Percentiles rank a stretch among this genome's conserved stretches.
Conservation (phyloP, 1,140 invertebrate genomes). For the Potamilus streckersoni region DNA sequence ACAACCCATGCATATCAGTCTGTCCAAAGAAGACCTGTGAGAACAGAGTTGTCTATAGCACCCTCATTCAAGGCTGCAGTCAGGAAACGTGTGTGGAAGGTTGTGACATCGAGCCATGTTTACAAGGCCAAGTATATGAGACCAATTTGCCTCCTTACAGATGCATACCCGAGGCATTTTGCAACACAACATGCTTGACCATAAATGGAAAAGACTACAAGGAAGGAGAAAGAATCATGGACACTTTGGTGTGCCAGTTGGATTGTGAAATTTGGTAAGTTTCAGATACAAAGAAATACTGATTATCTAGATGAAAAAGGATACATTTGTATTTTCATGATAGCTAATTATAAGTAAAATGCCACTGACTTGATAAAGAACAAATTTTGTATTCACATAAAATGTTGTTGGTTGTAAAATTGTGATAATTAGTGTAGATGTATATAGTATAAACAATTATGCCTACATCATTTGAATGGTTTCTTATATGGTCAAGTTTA, state of each 20-base stretch:
- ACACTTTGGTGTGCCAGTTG: constrained; percentile 70
- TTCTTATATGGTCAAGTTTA: too few species aligned
- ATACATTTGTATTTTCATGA: background rate
- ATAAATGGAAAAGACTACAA: constrained; percentile 76
- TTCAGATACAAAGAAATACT: background rate
- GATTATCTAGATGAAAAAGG: too few species aligned
- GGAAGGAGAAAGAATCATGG: constrained; percentile 82
- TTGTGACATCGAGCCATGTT: constrained; percentile 80
- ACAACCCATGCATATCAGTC: constrained; percentile 83
- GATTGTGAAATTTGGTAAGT: constrained; percentile 80
- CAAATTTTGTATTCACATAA: too few species aligned
- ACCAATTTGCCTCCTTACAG: constrained; percentile 75
- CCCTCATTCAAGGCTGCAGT: constrained; percentile 73
- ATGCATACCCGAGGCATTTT: constrained; percentile 80
- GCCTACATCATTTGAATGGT: too few species aligned
- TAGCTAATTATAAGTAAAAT: too few species aligned
- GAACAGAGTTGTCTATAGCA: constrained; percentile 76
- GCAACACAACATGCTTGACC: constrained; percentile 78
- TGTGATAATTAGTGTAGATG: too few species aligned
- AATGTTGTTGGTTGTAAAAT: too few species aligned
- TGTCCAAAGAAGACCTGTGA: constrained; percentile 87
- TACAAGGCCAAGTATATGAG: constrained; percentile 77
- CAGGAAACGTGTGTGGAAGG: constrained; percentile 71
- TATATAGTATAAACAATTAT: too few species aligned
- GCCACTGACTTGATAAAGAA: too few species aligned